phyloP scores from a whole-genome alignment of 2,888 invertebrate genomes.

The Neoaliturus tenellus region DNA sequence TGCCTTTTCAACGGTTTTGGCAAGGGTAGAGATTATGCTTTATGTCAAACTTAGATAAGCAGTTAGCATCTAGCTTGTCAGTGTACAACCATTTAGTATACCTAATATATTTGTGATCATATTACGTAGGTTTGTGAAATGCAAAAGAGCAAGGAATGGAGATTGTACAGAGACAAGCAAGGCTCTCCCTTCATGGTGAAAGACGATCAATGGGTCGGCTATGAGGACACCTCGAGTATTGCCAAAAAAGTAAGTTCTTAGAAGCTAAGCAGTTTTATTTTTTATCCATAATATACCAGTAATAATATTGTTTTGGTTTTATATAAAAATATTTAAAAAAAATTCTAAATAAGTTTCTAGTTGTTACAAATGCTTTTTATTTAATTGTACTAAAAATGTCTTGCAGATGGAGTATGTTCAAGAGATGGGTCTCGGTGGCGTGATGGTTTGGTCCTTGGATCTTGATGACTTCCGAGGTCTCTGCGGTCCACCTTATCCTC shows the following conservation, averaged over 20 bases:
- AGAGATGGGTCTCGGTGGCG: constrained; percentile 80
- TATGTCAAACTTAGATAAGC: no score
- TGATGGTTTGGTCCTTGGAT: constrained; percentile 83
- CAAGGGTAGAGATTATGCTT: no score
- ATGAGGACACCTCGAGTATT: constrained; percentile 82
- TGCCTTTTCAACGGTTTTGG: no score
- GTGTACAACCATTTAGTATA: no score
- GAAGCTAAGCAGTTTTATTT: no score
- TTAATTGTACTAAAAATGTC: background rate
- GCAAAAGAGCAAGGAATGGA: constrained; percentile 76
- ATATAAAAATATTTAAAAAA: no score
- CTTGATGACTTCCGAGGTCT: constrained; percentile 87
- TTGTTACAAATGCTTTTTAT: no score
- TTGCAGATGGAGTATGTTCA: constrained; percentile 79
- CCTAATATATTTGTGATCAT: no score
- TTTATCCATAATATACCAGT: no score
- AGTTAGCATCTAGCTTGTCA: no score
- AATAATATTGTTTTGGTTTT: no score
- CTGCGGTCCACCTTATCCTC: constrained; percentile 83
- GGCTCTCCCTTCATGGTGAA: constrained; percentile 81
- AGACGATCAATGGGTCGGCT: constrained; percentile 88
- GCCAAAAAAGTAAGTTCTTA: constrained; percentile 76
- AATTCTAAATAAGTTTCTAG: no score
- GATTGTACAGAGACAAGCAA: constrained; percentile 76
- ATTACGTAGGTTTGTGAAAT: constrained; percentile 75